phyloP scores from a whole-genome alignment of 2,888 invertebrate genomes.

The Himalopsyche japonica region DNA sequence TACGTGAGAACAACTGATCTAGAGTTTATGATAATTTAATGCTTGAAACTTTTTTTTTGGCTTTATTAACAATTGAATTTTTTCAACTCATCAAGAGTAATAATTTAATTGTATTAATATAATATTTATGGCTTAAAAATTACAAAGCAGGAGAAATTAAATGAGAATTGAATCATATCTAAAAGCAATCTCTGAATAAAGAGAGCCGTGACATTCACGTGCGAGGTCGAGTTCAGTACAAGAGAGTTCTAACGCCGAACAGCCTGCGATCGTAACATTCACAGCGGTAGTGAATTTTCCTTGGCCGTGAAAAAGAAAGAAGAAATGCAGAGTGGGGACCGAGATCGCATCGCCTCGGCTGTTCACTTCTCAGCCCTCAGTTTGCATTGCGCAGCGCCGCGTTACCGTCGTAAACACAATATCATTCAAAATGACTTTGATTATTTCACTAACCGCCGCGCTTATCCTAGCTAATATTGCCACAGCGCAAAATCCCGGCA shows the following conservation, averaged over 20 bases:
- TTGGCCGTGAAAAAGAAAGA: slow-evolving; percentile 18
- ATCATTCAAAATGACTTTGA: slow-evolving; percentile 47
- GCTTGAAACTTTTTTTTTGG: too few species aligned
- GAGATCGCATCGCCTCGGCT: slow-evolving; percentile 5
- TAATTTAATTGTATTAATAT: too few species aligned
- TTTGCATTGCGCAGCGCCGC: slow-evolving; percentile 32
- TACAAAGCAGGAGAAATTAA: background rate
- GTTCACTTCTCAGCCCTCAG: slow-evolving; percentile 39
- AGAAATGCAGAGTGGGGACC: slow-evolving; percentile 3
- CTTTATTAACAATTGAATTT: too few species aligned
- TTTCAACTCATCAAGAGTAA: too few species aligned
- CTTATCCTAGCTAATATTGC: slow-evolving; percentile 55
- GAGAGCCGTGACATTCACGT: background rate
- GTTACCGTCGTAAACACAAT: slow-evolving; percentile 22
- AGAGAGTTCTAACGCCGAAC: background rate
- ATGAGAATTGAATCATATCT: background rate
- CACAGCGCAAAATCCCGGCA: slow-evolving; percentile 48
- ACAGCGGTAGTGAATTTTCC: slow-evolving; percentile 33
- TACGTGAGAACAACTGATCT: too few species aligned
- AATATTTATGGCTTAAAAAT: too few species aligned
- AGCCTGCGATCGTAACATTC: background rate
- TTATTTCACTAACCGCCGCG: slow-evolving; percentile 53
- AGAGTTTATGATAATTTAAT: too few species aligned
- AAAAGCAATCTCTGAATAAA: background rate
- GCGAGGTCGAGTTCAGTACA: slow-evolving; percentile 18